Conservation (phyloP, 2,888 invertebrate genomes). For the Meliscaeva auricollis region DNA sequence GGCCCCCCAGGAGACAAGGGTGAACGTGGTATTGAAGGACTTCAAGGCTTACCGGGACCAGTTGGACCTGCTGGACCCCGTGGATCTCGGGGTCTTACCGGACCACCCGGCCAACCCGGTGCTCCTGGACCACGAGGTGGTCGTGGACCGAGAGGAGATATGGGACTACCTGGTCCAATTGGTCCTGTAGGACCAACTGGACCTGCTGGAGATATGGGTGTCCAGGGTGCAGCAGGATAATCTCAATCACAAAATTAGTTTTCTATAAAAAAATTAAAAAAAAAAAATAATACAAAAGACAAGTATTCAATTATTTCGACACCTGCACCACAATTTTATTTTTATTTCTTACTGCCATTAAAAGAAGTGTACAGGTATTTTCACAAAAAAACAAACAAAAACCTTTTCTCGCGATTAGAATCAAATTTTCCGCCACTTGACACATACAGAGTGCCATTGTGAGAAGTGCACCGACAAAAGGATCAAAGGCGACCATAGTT, state of each 20-base stretch:
- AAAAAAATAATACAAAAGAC: too few relatives aligned
- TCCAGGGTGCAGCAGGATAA: not conserved
- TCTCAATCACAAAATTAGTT: not conserved
- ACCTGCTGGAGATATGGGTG: conserved; percentile 39
- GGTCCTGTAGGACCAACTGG: conserved; percentile 45
- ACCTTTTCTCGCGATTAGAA: conserved; percentile 39
- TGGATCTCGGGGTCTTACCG: conserved; percentile 48
- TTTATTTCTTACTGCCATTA: too few relatives aligned
- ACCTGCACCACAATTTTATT: conserved; percentile 24
- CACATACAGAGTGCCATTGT: conserved; percentile 16
- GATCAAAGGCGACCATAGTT: conserved; percentile 58
- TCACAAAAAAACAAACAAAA: too few relatives aligned
- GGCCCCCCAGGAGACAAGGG: conserved; percentile 60
- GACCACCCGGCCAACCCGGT: conserved; percentile 48
- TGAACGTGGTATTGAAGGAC: conserved; percentile 65
- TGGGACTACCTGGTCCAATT: conserved; percentile 45
- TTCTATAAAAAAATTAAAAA: conserved; percentile 16
- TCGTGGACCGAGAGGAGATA: conserved; percentile 54
- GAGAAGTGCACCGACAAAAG: conserved; percentile 45
- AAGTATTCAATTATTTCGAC: conserved; percentile 24
- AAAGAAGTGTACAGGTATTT: too few relatives aligned
- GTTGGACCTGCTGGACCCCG: conserved; percentile 48
- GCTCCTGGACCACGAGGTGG: conserved; percentile 38
- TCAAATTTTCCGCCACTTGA: conserved; percentile 65
- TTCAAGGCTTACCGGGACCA: conserved; percentile 56